These are phyloP conservation scores for Bimastos eiseni DNA, from an alignment of 2,888 invertebrate species.

Conservation along the genomic window DNA sequence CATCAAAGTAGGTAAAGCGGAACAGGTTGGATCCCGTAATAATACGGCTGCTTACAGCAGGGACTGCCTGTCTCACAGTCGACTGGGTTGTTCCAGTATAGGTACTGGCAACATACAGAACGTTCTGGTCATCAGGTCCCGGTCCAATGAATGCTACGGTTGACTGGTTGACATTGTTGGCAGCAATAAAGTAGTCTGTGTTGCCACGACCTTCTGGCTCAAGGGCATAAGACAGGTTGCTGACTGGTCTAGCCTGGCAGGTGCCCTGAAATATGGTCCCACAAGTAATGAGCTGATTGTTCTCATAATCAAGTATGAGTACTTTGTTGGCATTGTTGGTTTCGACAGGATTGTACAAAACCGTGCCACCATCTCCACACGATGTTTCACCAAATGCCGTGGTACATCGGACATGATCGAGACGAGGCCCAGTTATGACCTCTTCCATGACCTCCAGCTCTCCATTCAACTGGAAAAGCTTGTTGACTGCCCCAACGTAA, in stretches of 20 bases:
- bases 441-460: conserved; percentile 25
- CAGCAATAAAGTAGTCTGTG: conserved; percentile 34
- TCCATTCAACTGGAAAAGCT: conserved; percentile 7
- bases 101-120: conserved; percentile 38
- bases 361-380: conserved; percentile 31
- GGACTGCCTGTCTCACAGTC: conserved; percentile 30
- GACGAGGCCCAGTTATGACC: conserved; percentile 35
- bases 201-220: background rate
- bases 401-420: conserved; percentile 32
- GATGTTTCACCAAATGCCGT: conserved; percentile 20
- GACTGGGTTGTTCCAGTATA: conserved; percentile 6
- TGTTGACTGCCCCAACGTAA: conserved; percentile 21
- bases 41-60: conserved; percentile 35
- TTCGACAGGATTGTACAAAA: background rate
- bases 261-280: conserved; percentile 52
- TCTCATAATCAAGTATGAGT: conserved; percentile 49
- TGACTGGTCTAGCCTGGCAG: conserved; percentile 24
- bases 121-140: conserved; percentile 30
- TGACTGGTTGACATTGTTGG: conserved; percentile 35
- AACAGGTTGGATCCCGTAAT: conserved; percentile 31
- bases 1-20: conserved; percentile 30
- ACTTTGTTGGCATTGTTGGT: conserved; percentile 57
- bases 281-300: conserved; percentile 54
- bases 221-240: background rate
- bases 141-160: conserved; percentile 40